phyloP scores from a whole-genome alignment of 2,113 vertebrate genomes.

The Peromyscus polionotus region DNA sequence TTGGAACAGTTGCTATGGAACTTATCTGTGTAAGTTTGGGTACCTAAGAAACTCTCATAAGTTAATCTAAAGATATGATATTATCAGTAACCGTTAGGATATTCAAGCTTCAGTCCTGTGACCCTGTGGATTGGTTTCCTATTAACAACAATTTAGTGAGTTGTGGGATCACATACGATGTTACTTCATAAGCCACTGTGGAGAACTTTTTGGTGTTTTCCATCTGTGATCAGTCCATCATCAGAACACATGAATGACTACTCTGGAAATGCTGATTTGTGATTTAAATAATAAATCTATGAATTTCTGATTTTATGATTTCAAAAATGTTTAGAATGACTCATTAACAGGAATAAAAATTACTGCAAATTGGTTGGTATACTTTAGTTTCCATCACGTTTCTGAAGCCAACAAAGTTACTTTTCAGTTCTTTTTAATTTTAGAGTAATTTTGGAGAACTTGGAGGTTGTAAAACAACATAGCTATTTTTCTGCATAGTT shows the following conservation, averaged over 20 bases:
- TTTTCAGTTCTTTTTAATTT: not conserved
- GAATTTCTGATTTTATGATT: too few species aligned
- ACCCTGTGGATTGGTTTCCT: not conserved
- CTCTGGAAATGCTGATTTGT: not conserved
- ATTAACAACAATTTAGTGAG: not conserved
- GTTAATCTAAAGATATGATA: not conserved
- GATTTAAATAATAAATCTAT: not conserved
- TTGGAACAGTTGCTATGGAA: not conserved
- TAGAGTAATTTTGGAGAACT: not conserved
- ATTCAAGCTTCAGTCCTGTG: not conserved
- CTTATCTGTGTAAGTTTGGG: not conserved
- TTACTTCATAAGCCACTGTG: not conserved
- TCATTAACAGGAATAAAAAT: not conserved
- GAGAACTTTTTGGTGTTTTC: not conserved
- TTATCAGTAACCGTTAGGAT: not conserved
- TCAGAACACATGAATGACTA: not conserved
- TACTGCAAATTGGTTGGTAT: not conserved
- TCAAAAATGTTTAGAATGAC: not conserved
- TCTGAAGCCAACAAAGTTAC: not conserved
- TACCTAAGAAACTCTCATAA: constrained; percentile 16
- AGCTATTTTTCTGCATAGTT: not conserved
- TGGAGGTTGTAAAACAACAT: not conserved
- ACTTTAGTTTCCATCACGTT: not conserved
- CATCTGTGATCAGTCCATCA: not conserved
- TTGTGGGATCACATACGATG: not conserved